Percentiles rank a stretch among this genome's conserved stretches.
phyloP scores from a whole-genome alignment of 2,113 vertebrate species.

The Cariama cristata region DNA sequence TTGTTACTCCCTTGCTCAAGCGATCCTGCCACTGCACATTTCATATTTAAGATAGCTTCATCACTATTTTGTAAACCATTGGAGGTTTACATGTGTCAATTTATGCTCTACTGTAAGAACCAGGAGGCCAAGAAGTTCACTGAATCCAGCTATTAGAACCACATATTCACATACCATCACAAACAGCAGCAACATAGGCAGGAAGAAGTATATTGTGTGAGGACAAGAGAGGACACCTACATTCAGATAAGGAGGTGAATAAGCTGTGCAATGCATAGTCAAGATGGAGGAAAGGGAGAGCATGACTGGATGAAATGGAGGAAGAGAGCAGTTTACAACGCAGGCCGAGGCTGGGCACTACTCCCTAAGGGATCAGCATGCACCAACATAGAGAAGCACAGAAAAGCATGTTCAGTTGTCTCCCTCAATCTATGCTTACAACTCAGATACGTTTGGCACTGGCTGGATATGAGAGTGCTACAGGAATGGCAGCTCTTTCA shows the following conservation, averaged over 20 bases:
- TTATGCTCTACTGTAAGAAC: background rate
- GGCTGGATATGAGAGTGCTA: background rate
- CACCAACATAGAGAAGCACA: background rate
- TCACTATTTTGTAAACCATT: background rate
- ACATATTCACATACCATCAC: background rate
- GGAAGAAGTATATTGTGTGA: background rate
- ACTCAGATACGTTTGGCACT: background rate
- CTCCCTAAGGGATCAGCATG: background rate
- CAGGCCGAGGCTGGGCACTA: background rate
- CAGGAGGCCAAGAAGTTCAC: background rate
- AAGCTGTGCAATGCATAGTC: background rate
- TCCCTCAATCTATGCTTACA: background rate
- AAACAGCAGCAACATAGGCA: background rate
- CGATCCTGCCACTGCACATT: background rate
- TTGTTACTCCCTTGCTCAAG: background rate
- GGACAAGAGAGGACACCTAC: background rate
- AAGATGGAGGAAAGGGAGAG: background rate
- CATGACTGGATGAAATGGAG: background rate
- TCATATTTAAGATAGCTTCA: background rate
- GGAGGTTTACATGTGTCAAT: background rate
- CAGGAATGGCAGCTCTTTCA: background rate
- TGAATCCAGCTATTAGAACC: background rate
- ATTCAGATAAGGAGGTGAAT: background rate
- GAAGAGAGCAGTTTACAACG: background rate
- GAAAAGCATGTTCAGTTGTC: background rate